Evolutionary conservation across 2,888 invertebrate species (phyloP).

Genomic region (Rhogogaster chlorosoma): DNA sequence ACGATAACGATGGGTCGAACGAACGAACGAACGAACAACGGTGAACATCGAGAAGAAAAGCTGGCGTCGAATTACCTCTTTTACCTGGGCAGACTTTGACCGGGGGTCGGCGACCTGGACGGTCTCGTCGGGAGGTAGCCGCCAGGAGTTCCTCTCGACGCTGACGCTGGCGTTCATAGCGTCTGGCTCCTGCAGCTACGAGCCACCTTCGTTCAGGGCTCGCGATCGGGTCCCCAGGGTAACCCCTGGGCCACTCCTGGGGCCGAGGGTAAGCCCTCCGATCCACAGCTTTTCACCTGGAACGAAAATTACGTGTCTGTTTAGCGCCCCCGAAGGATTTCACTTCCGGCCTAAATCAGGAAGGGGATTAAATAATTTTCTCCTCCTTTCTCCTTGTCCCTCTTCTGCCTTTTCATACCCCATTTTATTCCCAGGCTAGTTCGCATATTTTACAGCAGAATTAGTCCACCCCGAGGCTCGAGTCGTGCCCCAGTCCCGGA

Average conservation of each 20-base stretch:
- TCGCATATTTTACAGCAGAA: background rate
- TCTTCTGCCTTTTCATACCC: background rate
- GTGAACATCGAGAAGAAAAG: constrained; percentile 51
- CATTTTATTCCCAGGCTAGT: background rate
- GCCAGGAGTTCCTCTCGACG: constrained; percentile 94
- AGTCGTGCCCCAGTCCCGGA: constrained; percentile 30
- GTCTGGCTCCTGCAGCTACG: constrained; percentile 77
- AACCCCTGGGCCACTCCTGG: constrained; percentile 76
- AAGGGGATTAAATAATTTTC: background rate
- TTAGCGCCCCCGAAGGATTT: background rate
- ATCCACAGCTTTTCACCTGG: constrained; percentile 71
- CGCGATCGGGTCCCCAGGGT: constrained; percentile 69
- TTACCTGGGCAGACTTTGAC: constrained; percentile 86
- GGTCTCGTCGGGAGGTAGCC: constrained; percentile 95
- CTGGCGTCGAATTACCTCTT: constrained; percentile 70
- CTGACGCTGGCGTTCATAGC: constrained; percentile 95
- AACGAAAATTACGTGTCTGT: constrained; percentile 53
- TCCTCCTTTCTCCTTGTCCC: background rate
- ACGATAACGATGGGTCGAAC: background rate
- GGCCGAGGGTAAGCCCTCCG: constrained; percentile 74
- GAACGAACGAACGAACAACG: constrained; percentile 46
- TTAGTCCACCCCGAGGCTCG: constrained; percentile 11
- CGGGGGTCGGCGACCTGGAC: constrained; percentile 94
- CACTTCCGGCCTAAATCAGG: background rate
- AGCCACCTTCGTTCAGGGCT: constrained; percentile 66